Base-by-base conservation (phyloP, 2,113 vertebrate genomes). In the Tretioscincus oriximinensis region DNA sequence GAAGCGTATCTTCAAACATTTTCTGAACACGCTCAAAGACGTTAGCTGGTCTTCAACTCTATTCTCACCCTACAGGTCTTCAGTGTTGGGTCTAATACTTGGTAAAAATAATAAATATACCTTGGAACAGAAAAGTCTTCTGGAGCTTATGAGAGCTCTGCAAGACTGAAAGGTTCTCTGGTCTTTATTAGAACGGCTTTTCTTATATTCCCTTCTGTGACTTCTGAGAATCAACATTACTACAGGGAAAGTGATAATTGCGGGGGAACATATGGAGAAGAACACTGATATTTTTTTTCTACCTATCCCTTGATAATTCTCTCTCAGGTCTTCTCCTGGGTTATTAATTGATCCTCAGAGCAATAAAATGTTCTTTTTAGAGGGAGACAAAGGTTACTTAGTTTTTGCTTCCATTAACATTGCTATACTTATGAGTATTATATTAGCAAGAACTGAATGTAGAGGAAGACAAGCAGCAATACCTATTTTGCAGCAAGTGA, bases 281-380 rank as follows among this genome's bases (percentile, higher is more conserved):
- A 88, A 87, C 66, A 76, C 79, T 51, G 75, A 68, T 41, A 4
- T 41, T 49, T 29, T 69, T 66, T 65, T 12, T 45, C 51, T 65
- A 81, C 22, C 26, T 31, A 73, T 7, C 72, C 61, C 76, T 64
- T 22, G 65, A 74, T 74, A 87, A 78, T 82, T 85, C 73, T 2
- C n/a, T 89, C 82, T 66, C 54, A 29, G 21, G 6, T 51, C 69
- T 35, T 81, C 91, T 21, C 24, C 1, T 75, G 78, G 60, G 77
- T 83, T 81, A 77, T 79, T 88, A 90, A 90, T 81, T 71, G 86
- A 68, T 29, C 77, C 81, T 54, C 84, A 11, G 65, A 28, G 67
- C 71, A 73, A 86, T 77, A 70, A 20, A 31, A 31, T 61, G 11
- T 77, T 88, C 83, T 77, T 84, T 87, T 77, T 18, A 77, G 35